Evolutionary conservation across 2,797 vertebrate genomes (phyloP), one percentile per base, ranked within the genome.

Genomic region (Pristis pectinata): DNA sequence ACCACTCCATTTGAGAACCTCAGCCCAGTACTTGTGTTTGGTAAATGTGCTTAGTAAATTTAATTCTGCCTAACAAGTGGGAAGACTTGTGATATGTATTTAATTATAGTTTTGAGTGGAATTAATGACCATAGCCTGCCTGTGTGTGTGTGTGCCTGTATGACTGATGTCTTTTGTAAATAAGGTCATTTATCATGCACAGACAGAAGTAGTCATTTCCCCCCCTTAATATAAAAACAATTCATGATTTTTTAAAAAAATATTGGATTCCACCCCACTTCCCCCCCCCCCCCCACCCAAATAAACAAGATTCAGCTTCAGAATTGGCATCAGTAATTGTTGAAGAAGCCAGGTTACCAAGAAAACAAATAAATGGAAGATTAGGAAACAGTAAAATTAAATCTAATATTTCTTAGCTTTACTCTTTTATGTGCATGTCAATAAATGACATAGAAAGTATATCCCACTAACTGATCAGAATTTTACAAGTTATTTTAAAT

Each of bases 161-260:
- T 93, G 92, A 74, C 67, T 74, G 92, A 93, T 93, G 92, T 93
- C 92, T 49, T 93, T 93, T 93, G 92, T 93, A 93, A 93, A 93
- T 93, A 93, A 93, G 92, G 67, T 74, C 67, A 74, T 93, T 93
- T 93, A 93, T 93, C 92, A 74, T 53, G 44, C 92, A 74, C 30
- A 53, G 92, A 41, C 92, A 93, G 92, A 93, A 74, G 70, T 93
- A 93, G 44, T 93, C 59, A 93, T 74, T 74, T 74, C 44, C 92
- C 49, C 64, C n/a, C 79, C 79, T 3, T 4, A 74, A 93, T 74
- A 93, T 93, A 70, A 74, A 93, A 93, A 93, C 92, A 93, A 74
- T 93, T 93, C 67, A 74, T 1, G 64, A 93, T 22, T 74, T 93
- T 93, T 89, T 61, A 59, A 80, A 44, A 93, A 93, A 93, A 9